phyloP scores from a whole-genome alignment of 2,888 invertebrate genomes.

The Bruchidius siliquastri region DNA sequence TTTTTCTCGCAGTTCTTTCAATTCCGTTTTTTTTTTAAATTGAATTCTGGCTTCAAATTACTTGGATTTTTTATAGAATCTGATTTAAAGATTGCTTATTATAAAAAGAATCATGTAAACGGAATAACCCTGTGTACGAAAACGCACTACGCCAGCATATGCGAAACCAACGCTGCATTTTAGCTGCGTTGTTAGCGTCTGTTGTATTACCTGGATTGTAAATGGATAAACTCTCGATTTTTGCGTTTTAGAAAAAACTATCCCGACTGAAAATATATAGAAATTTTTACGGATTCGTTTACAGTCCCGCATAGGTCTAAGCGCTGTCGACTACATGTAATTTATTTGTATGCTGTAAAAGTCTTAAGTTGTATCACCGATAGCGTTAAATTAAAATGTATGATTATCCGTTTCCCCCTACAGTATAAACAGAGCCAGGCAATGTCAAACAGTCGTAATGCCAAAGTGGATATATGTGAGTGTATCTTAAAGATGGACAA shows the following conservation, averaged over 20 bases:
- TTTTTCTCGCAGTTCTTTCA: no score
- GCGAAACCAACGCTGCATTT: not conserved
- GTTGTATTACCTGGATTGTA: slow-evolving; percentile 13
- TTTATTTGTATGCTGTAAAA: not conserved
- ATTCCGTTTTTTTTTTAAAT: no score
- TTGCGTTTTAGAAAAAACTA: not conserved
- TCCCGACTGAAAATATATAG: not conserved
- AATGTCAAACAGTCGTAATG: not conserved
- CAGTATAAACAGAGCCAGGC: slow-evolving; percentile 43
- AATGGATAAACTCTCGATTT: slow-evolving; percentile 8
- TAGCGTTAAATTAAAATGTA: not conserved
- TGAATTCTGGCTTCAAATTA: no score
- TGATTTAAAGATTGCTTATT: not conserved
- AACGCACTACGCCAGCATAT: not conserved
- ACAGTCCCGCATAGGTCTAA: not conserved
- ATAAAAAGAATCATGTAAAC: not conserved
- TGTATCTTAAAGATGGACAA: not conserved
- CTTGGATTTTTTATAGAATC: no score
- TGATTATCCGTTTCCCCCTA: slow-evolving; percentile 29
- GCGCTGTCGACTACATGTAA: not conserved
- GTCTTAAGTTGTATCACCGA: not conserved
- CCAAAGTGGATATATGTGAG: not conserved
- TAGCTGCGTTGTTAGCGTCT: slow-evolving; percentile 3
- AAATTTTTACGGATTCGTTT: not conserved
- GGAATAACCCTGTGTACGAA: not conserved